phyloP scores from a whole-genome alignment of 2,797 vertebrate species.

The Brachyalestes nurse region DNA sequence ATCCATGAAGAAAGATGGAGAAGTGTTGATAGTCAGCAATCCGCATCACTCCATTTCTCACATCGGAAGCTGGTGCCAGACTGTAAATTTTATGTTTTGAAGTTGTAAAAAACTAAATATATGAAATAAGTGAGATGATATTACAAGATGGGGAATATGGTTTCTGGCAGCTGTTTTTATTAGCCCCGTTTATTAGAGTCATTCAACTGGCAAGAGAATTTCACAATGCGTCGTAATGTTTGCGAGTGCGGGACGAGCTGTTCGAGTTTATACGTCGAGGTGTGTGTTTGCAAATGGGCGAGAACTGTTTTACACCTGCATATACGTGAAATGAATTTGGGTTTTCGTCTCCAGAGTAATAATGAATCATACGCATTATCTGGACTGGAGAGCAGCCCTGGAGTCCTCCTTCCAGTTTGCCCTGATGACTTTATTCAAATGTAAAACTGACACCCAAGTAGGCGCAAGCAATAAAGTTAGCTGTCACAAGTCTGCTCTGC shows the following conservation, averaged over 20 bases:
- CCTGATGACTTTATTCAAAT: constrained; percentile 31
- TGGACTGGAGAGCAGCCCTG: constrained; percentile 6
- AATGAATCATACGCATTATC: constrained; percentile 28
- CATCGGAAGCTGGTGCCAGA: constrained; percentile 17
- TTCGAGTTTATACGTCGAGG: constrained; percentile 4
- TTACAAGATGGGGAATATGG: constrained; percentile 30
- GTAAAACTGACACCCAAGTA: constrained; percentile 17
- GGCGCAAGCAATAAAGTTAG: constrained; percentile 24
- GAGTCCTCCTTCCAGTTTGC: constrained; percentile 11
- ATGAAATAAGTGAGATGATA: neutral
- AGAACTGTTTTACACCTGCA: neutral
- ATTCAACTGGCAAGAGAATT: constrained; percentile 26
- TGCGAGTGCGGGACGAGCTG: neutral
- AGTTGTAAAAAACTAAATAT: constrained; percentile 21
- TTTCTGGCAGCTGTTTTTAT: constrained; percentile 43
- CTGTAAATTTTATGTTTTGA: constrained; percentile 36
- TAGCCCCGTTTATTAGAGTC: constrained; percentile 33
- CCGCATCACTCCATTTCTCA: constrained; percentile 14
- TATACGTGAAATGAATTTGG: neutral
- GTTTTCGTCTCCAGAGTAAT: constrained; percentile 5
- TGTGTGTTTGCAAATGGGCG: neutral
- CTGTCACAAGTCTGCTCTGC: constrained; percentile 11
- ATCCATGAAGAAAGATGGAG: neutral
- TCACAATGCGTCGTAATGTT: constrained; percentile 10
- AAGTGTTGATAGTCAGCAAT: constrained; percentile 23